Base-by-base conservation (phyloP, 2,113 vertebrate genomes). In the Scophthalmus maximus region DNA sequence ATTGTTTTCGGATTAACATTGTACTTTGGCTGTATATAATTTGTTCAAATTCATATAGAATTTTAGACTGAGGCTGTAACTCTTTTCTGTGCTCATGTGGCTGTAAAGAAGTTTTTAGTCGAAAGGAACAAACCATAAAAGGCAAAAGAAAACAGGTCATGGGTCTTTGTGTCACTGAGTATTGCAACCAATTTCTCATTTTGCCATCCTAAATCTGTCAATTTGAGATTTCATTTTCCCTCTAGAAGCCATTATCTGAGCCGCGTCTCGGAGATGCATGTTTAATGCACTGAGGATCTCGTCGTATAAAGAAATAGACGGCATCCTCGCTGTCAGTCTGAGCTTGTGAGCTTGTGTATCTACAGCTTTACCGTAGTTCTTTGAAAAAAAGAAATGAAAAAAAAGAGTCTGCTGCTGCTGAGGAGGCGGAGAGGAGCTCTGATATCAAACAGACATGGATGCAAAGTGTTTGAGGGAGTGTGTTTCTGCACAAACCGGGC, bases 211-310 rank as follows among this genome's bases (percentile, higher is more conserved):
- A n/a, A 51, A 78, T 79, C 49, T 68, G 38, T 73, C 63, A 74
- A 63, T 71, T 58, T 40, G 29, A 51, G 38, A 64, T 78, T 64
- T 68, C 12, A 59, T 83, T 73, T 76, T 44, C 58, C 42, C 58
- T 29, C 46, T 29, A 18, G 38, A 72, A 78, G 32, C 36, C 59
- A 38, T 79, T 73, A 79, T 62, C 1, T 36, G 58, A 65, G 34
- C 71, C 44, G 4, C 0, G 3, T 20, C 51, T 57, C 27, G 11
- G 57, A 69, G 70, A 75, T 44, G 58, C 58, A 82, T 76, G 47
- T 51, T 51, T 68, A 22, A 73, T 64, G 50, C 8, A 27, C 32
- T 9, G 52, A 66, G 15, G 20, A 49, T 34, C 26, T 44, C 44
- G 49, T 76, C 30, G 23, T 20, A 38, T 25, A 17, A 47, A 50